Conservation (phyloP, 2,113 vertebrate genomes). For the Festucalex cinctus region DNA sequence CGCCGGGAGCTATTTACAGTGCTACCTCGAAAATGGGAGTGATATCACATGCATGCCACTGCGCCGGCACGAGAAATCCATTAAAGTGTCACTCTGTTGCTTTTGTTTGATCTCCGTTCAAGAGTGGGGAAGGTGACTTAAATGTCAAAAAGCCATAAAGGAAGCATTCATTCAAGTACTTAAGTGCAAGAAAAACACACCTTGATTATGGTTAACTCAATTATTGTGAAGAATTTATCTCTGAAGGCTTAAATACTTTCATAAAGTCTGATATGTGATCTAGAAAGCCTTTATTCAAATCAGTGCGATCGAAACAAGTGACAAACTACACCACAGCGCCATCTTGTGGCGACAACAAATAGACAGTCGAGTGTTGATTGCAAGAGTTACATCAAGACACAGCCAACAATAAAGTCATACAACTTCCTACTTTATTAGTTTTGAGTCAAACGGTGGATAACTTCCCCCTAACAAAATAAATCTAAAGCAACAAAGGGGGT, state of each 20-base stretch:
- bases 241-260: neutral
- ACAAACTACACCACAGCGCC: constrained; percentile 45
- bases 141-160: constrained; percentile 8
- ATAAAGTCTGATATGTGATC: constrained; percentile 3
- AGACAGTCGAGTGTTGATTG: neutral
- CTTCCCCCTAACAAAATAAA: constrained; percentile 52
- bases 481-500: constrained; percentile 58
- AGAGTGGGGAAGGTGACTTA: constrained; percentile 7
- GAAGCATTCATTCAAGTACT: neutral
- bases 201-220: neutral
- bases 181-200: neutral
- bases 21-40: constrained; percentile 45
- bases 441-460: constrained; percentile 65
- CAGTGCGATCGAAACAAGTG: neutral
- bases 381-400: neutral
- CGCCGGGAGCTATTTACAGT: constrained; percentile 62
- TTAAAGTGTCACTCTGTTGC: constrained; percentile 30
- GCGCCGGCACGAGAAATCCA: constrained; percentile 40
- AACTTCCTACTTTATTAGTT: constrained; percentile 61
- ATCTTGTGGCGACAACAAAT: constrained; percentile 43
- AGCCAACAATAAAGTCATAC: constrained; percentile 31
- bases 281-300: neutral
- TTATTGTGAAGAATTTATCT: neutral
- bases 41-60: constrained; percentile 51
- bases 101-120: constrained; percentile 19